Evolutionary conservation across 30 jellyfish, hydroid and myxozoan genomes (phyloP).

Genomic region (Hydra vulgaris): DNA sequence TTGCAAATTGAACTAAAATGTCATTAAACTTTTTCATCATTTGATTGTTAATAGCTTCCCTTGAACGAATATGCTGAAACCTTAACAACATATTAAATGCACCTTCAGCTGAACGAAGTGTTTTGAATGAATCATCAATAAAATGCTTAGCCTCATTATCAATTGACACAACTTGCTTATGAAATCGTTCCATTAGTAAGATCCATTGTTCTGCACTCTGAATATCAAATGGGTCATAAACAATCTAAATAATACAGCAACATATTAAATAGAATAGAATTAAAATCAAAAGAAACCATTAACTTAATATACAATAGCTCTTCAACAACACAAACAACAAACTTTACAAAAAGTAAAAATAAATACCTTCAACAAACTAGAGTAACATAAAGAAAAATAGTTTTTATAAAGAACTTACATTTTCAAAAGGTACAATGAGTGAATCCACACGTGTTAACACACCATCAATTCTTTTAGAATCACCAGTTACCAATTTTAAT

Average conservation of each 20-base stretch:
- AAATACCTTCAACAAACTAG: background rate
- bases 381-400: background rate
- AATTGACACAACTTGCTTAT: conserved; percentile 83
- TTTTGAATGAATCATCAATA: conserved; percentile 86
- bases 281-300: too few relatives aligned
- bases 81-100: conserved; percentile 92
- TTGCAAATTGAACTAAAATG: conserved; percentile 80
- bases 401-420: conserved; percentile 32
- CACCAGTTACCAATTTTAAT: conserved; percentile 93
- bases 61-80: conserved; percentile 77
- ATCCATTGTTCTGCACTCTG: conserved; percentile 76
- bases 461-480: conserved; percentile 85
- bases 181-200: conserved; percentile 71
- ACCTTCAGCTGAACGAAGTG: conserved; percentile 92
- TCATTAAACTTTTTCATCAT: conserved; percentile 94
- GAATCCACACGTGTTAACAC: conserved; percentile 86
- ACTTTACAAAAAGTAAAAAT: background rate
- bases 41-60: conserved; percentile 91
- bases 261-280: background rate
- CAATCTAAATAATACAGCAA: conserved; percentile 36
- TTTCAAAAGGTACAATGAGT: conserved; percentile 70
- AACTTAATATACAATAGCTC: too few relatives aligned
- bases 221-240: conserved; percentile 82
- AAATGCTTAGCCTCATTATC: conserved; percentile 95
- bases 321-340: too few relatives aligned